Conservation (phyloP, 2,888 invertebrate species). For the Teleiodes luculella region DNA sequence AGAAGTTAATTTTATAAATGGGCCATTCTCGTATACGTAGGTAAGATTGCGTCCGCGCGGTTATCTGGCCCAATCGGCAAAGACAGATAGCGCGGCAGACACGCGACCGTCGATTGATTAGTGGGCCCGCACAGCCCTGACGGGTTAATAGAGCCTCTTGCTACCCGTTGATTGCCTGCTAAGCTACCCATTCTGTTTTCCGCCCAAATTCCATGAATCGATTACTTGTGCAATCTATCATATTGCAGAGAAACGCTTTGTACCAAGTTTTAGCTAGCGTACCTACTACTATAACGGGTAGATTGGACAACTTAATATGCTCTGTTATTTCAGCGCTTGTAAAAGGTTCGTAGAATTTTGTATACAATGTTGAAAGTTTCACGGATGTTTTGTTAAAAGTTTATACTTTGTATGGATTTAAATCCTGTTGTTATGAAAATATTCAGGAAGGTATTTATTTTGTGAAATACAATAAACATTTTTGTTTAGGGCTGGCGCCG, state of each 20-base stretch:
- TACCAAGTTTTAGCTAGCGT: conserved; percentile 27
- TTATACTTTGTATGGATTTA: background rate
- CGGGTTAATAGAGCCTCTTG: conserved; percentile 73
- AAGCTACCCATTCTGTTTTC: conserved; percentile 63
- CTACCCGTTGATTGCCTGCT: conserved; percentile 68
- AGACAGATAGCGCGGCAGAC: conserved; percentile 76
- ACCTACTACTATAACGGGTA: background rate
- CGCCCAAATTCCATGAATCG: conserved; percentile 53
- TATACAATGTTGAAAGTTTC: background rate
- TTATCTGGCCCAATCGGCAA: conserved; percentile 72
- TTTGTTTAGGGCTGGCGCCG: background rate
- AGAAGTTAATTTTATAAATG: conserved; percentile 76
- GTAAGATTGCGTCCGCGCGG: conserved; percentile 69
- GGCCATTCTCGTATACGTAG: conserved; percentile 67
- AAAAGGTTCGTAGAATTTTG: conserved; percentile 7
- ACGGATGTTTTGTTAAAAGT: background rate
- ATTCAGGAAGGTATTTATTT: background rate
- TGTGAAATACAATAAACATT: background rate
- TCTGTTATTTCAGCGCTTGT: conserved; percentile 2
- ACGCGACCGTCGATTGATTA: conserved; percentile 77
- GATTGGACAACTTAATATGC: conserved; percentile 16
- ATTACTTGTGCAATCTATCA: conserved; percentile 58
- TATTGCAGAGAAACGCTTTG: conserved; percentile 37
- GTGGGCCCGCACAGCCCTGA: conserved; percentile 68
- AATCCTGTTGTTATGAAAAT: background rate